Conservation (phyloP, 2,888 invertebrate species). For the Lottia scabra region DNA sequence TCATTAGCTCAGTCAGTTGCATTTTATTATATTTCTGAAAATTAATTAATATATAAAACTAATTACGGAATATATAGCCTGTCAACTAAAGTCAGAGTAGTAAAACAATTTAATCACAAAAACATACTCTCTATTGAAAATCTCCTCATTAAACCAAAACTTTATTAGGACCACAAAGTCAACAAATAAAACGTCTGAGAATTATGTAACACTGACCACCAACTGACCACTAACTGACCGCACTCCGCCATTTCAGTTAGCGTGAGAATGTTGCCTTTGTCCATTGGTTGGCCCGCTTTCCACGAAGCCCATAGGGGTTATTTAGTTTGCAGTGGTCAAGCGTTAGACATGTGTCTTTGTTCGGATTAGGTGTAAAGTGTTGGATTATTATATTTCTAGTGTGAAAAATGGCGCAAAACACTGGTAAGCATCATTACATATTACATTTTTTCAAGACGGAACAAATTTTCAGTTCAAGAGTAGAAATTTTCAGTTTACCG, state of each 20-base stretch:
- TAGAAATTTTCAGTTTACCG: too few species aligned
- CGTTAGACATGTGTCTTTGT: slow-evolving; percentile 2
- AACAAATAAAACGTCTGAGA: neutral
- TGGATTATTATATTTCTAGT: neutral
- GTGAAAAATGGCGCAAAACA: neutral
- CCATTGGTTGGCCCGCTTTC: neutral
- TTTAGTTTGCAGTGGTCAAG: slow-evolving; percentile 7
- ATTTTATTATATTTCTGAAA: too few species aligned
- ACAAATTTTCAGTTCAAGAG: too few species aligned
- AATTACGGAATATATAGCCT: too few species aligned
- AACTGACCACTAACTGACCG: slow-evolving; percentile 4
- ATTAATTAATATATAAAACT: too few species aligned
- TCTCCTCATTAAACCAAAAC: too few species aligned
- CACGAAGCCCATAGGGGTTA: neutral
- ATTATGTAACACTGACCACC: slow-evolving; percentile 1
- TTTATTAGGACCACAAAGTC: too few species aligned
- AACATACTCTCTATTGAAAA: too few species aligned
- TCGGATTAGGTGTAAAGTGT: slow-evolving; percentile 1
- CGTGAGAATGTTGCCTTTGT: slow-evolving; percentile 2
- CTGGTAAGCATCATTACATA: neutral
- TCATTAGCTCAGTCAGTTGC: too few species aligned
- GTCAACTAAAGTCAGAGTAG: too few species aligned
- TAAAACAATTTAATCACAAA: too few species aligned
- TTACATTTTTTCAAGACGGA: too few species aligned
- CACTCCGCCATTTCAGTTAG: neutral